A percentile compares a stretch with the other conserved stretches of the same genome.
Evolutionary conservation across 2,888 invertebrate genomes (phyloP).

Genomic region (Boloria selene): DNA sequence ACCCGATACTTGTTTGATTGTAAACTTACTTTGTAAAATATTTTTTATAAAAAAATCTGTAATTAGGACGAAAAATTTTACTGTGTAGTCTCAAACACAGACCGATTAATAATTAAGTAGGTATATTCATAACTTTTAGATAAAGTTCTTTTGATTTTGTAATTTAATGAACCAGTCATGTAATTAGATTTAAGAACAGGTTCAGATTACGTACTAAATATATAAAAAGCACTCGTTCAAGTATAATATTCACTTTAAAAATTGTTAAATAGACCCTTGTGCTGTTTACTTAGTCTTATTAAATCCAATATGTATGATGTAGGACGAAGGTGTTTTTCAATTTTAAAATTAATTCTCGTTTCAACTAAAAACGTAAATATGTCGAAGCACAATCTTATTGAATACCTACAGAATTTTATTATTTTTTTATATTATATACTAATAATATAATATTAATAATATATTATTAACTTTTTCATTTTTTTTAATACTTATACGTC

Average conservation of each 20-base stretch:
- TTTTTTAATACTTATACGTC: too few species aligned
- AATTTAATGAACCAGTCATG: conserved; percentile 35
- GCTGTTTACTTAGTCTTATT: not conserved
- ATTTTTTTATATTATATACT: too few species aligned
- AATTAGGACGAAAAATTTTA: not conserved
- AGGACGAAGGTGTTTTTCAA: too few species aligned
- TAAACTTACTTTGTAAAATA: too few species aligned
- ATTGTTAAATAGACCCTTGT: conserved; percentile 10
- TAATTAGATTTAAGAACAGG: conserved; percentile 30
- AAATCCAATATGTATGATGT: too few species aligned
- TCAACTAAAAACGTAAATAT: too few species aligned
- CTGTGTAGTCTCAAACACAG: conserved; percentile 22
- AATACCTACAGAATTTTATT: too few species aligned
- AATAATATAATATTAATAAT: too few species aligned
- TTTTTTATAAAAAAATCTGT: not conserved
- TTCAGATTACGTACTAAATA: conserved; percentile 19
- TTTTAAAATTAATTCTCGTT: too few species aligned
- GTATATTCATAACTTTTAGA: conserved; percentile 25
- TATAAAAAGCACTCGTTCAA: conserved; percentile 30
- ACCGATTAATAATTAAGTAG: conserved; percentile 26
- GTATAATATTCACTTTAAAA: conserved; percentile 24
- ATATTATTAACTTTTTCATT: too few species aligned
- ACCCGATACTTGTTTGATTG: too few species aligned
- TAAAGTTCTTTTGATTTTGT: conserved; percentile 26
- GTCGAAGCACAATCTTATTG: too few species aligned